Evolutionary conservation across 2,797 vertebrate species (phyloP), one percentile per base, ranked within the genome.

Genomic region (Characodon lateralis): DNA sequence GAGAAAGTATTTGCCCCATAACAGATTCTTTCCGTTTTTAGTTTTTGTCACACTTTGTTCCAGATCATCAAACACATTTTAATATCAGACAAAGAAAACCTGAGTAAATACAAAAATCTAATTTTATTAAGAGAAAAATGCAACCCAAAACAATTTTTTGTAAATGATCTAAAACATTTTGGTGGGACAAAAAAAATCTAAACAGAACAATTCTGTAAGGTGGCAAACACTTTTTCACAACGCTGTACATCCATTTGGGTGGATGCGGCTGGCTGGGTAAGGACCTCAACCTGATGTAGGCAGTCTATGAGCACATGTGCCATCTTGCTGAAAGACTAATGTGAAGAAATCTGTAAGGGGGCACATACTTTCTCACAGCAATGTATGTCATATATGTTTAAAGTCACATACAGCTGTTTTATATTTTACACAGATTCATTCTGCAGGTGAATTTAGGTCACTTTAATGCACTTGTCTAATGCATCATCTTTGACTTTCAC

Each of bases 361-460:
- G 24, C 5, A 2, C 6, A 48, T 26, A 48, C 39, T 68, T 68
- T 48, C 66, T 69, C 41, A 69, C n/a, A 69, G 66, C 66, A 46
- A 22, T 46, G 13, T 48, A 26, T 66, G 63, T 66, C 24, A 72
- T 50, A 16, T 80, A 89, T 83, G 76, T 85, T 85, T 53, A 80
- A 85, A 78, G 86, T 88, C 76, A 79, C 79, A 79, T 70, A 83
- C 35, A 76, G 4, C 16, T 74, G 20, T 79, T 5, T 74, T 77
- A 84, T 80, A 83, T 65, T 56, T 76, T 61, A 80, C 63, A 73
- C 39, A 26, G 6, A 55, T 43, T 71, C 79, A 55, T 63, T 81
- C 77, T 86, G 68, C 80, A 83, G 77, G 79, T 79, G 56, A 79
- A 76, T 73, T 78, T 58, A 65, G 68, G 76, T 76, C 78, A 61